phyloP scores from a whole-genome alignment of 2,113 vertebrate species.

The Crotalus horridus region DNA sequence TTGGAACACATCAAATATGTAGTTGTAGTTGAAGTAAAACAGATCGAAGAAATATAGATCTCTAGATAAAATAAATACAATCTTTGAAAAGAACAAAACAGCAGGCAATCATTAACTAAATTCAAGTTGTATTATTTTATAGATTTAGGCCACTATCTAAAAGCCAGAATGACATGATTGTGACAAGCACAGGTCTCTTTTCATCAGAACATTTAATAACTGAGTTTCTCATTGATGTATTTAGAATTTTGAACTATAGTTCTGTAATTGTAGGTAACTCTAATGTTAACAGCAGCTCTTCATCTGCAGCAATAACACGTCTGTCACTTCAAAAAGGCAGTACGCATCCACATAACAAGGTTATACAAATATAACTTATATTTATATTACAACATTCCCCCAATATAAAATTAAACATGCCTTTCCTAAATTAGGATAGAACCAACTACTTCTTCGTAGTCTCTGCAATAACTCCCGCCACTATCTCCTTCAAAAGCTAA shows the following conservation, averaged over 20 bases:
- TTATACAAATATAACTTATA: not conserved
- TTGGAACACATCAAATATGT: not conserved
- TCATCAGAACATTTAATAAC: not conserved
- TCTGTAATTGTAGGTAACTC: not conserved
- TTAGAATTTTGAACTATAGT: not conserved
- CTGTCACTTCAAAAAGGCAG: not conserved
- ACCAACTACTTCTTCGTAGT: constrained; percentile 28
- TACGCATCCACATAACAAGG: not conserved
- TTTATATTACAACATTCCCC: not conserved
- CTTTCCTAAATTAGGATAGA: constrained; percentile 6
- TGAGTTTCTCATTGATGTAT: not conserved
- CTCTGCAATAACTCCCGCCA: not conserved
- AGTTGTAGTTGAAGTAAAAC: not conserved
- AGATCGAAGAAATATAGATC: not conserved
- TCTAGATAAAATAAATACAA: not conserved
- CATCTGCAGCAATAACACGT: not conserved
- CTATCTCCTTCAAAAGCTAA: not conserved
- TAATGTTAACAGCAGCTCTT: not conserved
- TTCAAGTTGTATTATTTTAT: not conserved
- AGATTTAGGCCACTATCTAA: not conserved
- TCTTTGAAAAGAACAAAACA: not conserved
- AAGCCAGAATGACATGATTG: not conserved
- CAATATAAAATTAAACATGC: not conserved
- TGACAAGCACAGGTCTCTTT: not conserved
- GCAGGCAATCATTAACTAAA: not conserved